Conservation (phyloP, 2,113 vertebrate species). For the Promerops cafer region DNA sequence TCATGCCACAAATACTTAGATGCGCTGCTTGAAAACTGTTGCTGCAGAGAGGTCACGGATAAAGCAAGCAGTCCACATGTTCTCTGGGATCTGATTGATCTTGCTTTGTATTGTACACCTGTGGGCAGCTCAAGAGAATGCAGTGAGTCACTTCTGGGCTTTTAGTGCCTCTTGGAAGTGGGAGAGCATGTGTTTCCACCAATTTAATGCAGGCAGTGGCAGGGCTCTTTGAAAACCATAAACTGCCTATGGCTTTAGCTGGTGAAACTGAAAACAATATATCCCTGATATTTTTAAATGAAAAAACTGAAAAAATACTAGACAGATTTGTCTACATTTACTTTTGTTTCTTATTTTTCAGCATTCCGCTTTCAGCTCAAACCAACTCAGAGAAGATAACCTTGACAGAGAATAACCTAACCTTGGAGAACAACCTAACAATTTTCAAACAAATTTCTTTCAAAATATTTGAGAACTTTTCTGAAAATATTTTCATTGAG, state of each 20-base stretch:
- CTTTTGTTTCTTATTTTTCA: background rate
- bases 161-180: background rate
- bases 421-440: background rate
- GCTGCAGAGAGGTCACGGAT: background rate
- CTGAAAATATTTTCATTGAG: background rate
- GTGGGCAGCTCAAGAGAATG: background rate
- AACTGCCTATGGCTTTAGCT: background rate
- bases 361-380: background rate
- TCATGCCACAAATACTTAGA: too few relatives aligned
- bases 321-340: background rate
- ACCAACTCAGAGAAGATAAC: background rate
- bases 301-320: background rate
- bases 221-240: background rate
- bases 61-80: background rate
- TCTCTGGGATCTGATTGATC: background rate
- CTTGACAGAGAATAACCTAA: background rate
- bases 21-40: background rate
- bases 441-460: background rate
- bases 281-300: background rate
- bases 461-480: background rate
- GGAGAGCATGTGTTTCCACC: background rate
- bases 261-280: background rate
- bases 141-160: background rate
- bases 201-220: background rate
- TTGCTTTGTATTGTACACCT: background rate